A percentile compares a stretch with the other conserved stretches of the same genome.
phyloP scores from a whole-genome alignment of 2,797 vertebrate species.

The Heliangelus exortis region DNA sequence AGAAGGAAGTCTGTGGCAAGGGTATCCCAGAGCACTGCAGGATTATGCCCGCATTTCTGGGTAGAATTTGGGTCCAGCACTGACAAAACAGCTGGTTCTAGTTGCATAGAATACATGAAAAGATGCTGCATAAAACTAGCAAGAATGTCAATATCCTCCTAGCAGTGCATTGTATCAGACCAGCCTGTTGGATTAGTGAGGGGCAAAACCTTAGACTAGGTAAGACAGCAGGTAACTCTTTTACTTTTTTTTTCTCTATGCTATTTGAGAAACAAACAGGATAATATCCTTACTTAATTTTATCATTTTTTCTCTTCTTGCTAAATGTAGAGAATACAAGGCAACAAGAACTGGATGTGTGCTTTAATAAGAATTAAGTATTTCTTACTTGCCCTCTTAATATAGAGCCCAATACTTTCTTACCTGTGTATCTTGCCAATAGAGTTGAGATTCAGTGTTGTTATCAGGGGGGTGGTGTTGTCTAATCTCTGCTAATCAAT shows the following conservation, averaged over 20 bases:
- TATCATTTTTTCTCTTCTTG: neutral
- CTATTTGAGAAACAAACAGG: neutral
- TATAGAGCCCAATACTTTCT: neutral
- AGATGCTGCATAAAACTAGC: neutral
- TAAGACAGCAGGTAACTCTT: neutral
- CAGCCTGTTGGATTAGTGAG: neutral
- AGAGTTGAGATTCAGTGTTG: neutral
- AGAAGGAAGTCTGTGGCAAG: neutral
- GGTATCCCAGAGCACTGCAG: neutral
- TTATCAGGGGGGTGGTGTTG: neutral
- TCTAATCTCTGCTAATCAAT: neutral
- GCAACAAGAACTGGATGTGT: neutral
- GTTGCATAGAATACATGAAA: neutral
- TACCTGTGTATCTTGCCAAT: rapidly evolving
- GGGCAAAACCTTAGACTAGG: neutral
- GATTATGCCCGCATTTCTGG: neutral
- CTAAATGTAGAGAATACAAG: neutral
- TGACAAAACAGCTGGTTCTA: neutral
- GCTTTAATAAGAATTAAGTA: neutral
- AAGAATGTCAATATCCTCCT: neutral
- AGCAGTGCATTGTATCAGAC: neutral
- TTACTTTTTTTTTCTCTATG: too few species aligned
- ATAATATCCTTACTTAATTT: neutral
- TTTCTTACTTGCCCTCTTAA: neutral
- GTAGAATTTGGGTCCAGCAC: neutral